Conservation (phyloP, 2,888 invertebrate species). For the Ormyrus rosae region DNA sequence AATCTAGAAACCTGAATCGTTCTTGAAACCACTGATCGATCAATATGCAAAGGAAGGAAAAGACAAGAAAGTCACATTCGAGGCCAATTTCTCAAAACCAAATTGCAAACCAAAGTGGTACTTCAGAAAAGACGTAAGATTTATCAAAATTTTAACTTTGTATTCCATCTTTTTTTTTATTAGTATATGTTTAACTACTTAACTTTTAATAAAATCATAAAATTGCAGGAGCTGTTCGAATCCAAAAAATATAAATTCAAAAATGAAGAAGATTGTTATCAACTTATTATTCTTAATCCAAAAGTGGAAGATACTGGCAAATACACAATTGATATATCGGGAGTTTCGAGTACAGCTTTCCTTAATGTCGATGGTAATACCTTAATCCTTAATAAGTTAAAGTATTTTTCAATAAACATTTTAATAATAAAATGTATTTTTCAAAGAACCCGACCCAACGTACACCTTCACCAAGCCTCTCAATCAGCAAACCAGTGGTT, state of each 20-base stretch:
- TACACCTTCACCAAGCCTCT: constrained; percentile 95
- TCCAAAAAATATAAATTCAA: constrained; percentile 98
- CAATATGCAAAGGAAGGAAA: constrained; percentile 96
- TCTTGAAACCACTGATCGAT: constrained; percentile 96
- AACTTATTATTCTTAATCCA: constrained; percentile 91
- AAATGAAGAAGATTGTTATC: constrained; percentile 93
- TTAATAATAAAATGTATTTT: background rate
- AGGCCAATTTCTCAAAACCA: constrained; percentile 97
- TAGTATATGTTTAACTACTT: too few species aligned
- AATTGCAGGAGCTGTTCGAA: constrained; percentile 91
- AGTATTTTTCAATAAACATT: constrained; percentile 15
- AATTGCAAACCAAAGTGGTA: constrained; percentile 95
- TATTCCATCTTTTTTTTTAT: too few species aligned
- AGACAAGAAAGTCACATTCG: constrained; percentile 95
- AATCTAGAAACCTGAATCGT: constrained; percentile 91
- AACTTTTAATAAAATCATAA: constrained; percentile 1
- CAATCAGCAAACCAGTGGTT: constrained; percentile 92
- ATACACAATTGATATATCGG: constrained; percentile 96
- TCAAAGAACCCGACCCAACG: constrained; percentile 91
- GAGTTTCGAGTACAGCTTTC: constrained; percentile 91
- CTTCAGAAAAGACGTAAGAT: constrained; percentile 92
- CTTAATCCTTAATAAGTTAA: background rate
- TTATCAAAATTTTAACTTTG: too few species aligned
- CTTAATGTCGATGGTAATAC: constrained; percentile 91
- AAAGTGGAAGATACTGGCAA: constrained; percentile 98